Percentiles rank a stretch among this genome's conserved stretches.
phyloP scores from a whole-genome alignment of 2,888 invertebrate species.

The Melieria picta region DNA sequence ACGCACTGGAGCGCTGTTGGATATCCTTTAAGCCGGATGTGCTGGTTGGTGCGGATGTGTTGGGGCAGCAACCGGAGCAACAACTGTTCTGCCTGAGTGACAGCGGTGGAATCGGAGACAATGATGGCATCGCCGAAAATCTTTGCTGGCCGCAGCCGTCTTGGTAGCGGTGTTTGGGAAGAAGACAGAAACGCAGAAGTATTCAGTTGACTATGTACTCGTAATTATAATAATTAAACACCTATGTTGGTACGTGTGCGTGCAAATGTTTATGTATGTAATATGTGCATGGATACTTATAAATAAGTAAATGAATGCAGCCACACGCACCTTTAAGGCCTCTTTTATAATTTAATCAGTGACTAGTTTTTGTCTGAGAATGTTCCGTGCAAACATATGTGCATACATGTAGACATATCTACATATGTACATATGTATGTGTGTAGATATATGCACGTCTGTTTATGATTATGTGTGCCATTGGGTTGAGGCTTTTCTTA shows the following conservation, averaged over 20 bases:
- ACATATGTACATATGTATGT: no score
- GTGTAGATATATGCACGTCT: no score
- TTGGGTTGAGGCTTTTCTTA: no score
- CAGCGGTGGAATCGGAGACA: neutral
- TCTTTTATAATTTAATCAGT: no score
- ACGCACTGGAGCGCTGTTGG: neutral
- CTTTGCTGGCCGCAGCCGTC: neutral
- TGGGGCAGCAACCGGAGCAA: neutral
- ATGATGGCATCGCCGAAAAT: neutral
- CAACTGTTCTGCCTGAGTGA: no score
- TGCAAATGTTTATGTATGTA: neutral
- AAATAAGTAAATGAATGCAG: no score
- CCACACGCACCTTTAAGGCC: no score
- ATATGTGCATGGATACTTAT: neutral
- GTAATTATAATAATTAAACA: constrained; percentile 17
- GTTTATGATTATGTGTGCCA: no score
- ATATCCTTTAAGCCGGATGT: neutral
- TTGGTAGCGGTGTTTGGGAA: no score
- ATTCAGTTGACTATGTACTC: neutral
- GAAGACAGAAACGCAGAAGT: neutral
- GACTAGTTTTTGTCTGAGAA: no score
- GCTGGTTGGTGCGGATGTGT: neutral
- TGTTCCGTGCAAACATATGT: no score
- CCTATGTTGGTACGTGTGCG: neutral
- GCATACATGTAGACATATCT: no score